Evolutionary conservation across 2,888 invertebrate genomes (phyloP).

Genomic region (Tubulanus polymorphus): DNA sequence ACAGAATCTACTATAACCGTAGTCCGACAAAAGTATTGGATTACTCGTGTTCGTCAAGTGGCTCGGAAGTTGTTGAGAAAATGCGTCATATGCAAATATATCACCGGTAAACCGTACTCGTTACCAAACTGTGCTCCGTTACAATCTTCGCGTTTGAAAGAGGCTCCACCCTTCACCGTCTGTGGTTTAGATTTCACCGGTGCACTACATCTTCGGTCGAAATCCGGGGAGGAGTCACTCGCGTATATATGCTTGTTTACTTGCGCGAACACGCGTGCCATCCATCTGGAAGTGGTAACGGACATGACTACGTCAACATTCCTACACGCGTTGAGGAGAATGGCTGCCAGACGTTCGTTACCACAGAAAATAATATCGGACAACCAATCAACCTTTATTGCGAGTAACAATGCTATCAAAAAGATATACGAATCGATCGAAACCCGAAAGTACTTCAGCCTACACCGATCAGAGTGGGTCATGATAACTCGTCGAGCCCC

Average conservation of each 20-base stretch:
- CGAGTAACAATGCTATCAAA: not conserved
- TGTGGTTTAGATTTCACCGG: slow-evolving; percentile 20
- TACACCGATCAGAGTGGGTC: no score
- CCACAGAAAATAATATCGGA: not conserved
- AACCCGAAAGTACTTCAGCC: no score
- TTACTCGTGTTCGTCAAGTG: not conserved
- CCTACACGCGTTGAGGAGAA: not conserved
- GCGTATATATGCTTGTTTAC: not conserved
- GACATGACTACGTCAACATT: not conserved
- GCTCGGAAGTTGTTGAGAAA: not conserved
- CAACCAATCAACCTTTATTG: not conserved
- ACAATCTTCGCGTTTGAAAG: not conserved
- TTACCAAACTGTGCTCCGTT: not conserved
- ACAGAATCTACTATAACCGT: not conserved
- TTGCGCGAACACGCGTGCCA: not conserved
- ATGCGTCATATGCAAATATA: not conserved
- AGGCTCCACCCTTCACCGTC: slow-evolving; percentile 9
- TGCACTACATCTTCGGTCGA: not conserved
- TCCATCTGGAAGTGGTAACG: not conserved
- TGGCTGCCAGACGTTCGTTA: not conserved
- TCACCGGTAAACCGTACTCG: not conserved
- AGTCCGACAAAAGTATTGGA: not conserved
- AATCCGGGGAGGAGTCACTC: not conserved
- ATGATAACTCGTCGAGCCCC: no score
- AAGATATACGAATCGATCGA: not conserved